phyloP scores from a whole-genome alignment of 2,113 vertebrate genomes.

The Atlantisia rogersi region DNA sequence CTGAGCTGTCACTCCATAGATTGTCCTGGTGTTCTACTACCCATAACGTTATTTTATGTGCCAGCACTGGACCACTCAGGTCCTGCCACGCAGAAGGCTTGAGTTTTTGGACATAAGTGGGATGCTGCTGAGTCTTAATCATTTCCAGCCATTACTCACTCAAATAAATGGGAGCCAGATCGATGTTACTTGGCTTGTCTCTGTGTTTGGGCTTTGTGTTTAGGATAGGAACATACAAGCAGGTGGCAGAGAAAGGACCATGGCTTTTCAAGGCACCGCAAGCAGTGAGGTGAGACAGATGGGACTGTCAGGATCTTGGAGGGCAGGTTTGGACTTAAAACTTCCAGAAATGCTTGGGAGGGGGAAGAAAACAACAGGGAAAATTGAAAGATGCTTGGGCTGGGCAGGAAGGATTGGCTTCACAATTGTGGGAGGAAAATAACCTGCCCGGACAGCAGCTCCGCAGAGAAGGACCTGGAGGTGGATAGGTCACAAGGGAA shows the following conservation, averaged over 20 bases:
- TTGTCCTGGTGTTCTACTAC: not conserved
- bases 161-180: not conserved
- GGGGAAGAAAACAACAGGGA: not conserved
- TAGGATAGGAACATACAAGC: not conserved
- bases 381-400: slow-evolving; percentile 7
- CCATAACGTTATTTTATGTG: not conserved
- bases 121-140: not conserved
- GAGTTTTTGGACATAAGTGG: not conserved
- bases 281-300: slow-evolving; percentile 19
- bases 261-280: not conserved
- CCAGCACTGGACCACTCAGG: not conserved
- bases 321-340: not conserved
- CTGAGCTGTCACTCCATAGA: not conserved
- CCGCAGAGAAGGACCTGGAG: not conserved
- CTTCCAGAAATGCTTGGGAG: not conserved
- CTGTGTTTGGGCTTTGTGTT: not conserved
- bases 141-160: not conserved
- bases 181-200: not conserved
- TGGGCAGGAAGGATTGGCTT: not conserved
- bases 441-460: not conserved
- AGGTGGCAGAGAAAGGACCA: not conserved
- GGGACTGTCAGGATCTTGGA: not conserved
- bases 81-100: not conserved
- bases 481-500: not conserved
- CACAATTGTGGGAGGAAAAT: not conserved